Base-by-base conservation (phyloP, 2,797 vertebrate genomes). In the Euphonia xanthogaster region DNA sequence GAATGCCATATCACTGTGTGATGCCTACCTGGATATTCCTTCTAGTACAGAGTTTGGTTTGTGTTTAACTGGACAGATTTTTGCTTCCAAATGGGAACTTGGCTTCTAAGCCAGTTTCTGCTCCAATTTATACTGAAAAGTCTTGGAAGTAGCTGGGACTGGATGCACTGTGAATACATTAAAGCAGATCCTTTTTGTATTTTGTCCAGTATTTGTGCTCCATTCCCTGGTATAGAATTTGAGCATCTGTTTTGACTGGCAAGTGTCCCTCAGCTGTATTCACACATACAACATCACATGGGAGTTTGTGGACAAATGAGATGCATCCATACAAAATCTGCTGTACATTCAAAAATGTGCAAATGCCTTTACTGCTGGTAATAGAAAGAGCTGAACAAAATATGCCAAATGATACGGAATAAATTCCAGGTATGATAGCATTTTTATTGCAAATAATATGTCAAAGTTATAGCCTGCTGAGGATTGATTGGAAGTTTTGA, bases 241-340 rank as follows among this genome's bases (percentile, higher is more conserved):
- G 78, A 85, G 75, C 87, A 89, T 94, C 86, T 91, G 86, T 89
- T 95, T 92, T 86, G 87, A 90, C 87, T 80, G 92, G 87, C 76
- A 89, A 73, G 84, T 86, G 76, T 96, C 91, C 84, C 86, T 93
- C 91, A 91, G 81, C 88, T 95, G 86, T 86, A 87, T 88, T 94
- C 81, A 82, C 81, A 54, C 84, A 87, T 79, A 12, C 1, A 84
- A 39, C 57, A 44, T 74, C 68, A 63, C 45, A 17, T 60, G 55
- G 47, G 81, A 72, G n/a, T 74, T 54, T 89, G 78, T 5, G 47
- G 87, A 77, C 86, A 63, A 66, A 40, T 91, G 88, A 75, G 44
- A 58, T 65, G 47, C 22, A 20, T 27, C 17, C 68, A 66, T 55
- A 40, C 68, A 31, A 71, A 63, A 39, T 86, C 39, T 74, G 27